Base-by-base conservation (phyloP, 2,888 invertebrate species). In the Oxycera nigricornis region DNA sequence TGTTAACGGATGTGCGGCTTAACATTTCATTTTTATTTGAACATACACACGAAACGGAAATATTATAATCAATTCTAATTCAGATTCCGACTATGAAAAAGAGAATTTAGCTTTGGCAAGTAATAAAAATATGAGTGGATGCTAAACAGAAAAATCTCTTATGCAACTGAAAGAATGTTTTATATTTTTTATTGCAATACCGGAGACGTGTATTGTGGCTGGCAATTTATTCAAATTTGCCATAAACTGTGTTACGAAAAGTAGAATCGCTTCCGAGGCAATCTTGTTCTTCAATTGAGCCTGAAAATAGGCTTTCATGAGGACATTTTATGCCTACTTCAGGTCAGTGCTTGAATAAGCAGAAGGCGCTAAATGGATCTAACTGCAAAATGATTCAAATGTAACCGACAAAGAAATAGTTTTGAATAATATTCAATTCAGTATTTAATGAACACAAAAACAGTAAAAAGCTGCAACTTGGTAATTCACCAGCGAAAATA, bases 61-160 rank as follows among this genome's bases (percentile, higher is more conserved):
- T 59, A 59, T 59, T 59, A 20, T 59, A 59, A 59, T 59, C 28
- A 26, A 28, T 59, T 55, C 22, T 39, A n/a, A n/a, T n/a, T n/a
- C n/a, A n/a, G n/a, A n/a, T n/a, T n/a, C n/a, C 17, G 46, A 11
- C 46, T 11, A 46, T 46, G 46, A 46, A 46, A 46, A 46, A 46
- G 17, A 46, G 46, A 46, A n/a, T 46, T 46, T 11, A 14, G 46
- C 17, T 46, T 7, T n/a, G 46, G 11, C 17, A 3, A 11, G 46
- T 46, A 7, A 17, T 46, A 46, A 46, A 46, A 46, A 7, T 46
- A n/a, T 46, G 14, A 46, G n/a, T 46, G 35, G 7, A 6, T 7
- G 6, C 11, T 35, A 17, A 17, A 46, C 46, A 46, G 14, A n/a
- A 46, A 46, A 46, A 46, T 35, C 35, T 11, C 6, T 35, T 35